Evolutionary conservation across 1,140 invertebrate species (phyloP).

Genomic region (Tetragonula clypearis): DNA sequence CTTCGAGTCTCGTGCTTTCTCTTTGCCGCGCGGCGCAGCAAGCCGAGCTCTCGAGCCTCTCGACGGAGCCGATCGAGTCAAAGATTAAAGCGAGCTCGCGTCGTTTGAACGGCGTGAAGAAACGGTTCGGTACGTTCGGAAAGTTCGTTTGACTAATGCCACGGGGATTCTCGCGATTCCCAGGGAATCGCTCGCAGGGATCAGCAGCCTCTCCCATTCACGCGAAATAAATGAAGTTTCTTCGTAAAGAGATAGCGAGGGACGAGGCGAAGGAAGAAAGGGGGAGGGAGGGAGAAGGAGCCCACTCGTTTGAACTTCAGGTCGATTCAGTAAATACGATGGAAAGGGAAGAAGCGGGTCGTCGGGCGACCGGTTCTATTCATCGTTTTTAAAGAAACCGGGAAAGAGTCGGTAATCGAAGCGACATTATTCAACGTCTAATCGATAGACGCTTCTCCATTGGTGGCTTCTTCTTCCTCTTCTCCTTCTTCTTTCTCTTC

Average conservation of each 20-base stretch:
- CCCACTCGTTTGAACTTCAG: constrained; percentile 3
- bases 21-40: neutral
- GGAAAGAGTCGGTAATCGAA: constrained; percentile 34
- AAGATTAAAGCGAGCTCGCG: constrained; percentile 23
- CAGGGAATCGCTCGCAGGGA: neutral
- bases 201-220: constrained; percentile 18
- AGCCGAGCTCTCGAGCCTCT: neutral
- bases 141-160: constrained; percentile 35
- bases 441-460: constrained; percentile 22
- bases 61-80: constrained; percentile 9
- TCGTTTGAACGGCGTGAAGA: constrained; percentile 16
- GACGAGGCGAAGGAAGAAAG: neutral
- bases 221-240: constrained; percentile 48
- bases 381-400: constrained; percentile 12
- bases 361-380: neutral
- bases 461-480: neutral
- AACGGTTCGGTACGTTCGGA: neutral
- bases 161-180: constrained; percentile 18
- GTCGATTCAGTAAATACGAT: constrained; percentile 39
- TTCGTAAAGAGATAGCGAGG: constrained; percentile 9
- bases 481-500: neutral
- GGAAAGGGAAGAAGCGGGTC: neutral
- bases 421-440: constrained; percentile 42
- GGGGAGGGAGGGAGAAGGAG: neutral
- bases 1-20: neutral